Conservation (phyloP, 2,888 invertebrate species). For the Eristalis arbustorum region DNA sequence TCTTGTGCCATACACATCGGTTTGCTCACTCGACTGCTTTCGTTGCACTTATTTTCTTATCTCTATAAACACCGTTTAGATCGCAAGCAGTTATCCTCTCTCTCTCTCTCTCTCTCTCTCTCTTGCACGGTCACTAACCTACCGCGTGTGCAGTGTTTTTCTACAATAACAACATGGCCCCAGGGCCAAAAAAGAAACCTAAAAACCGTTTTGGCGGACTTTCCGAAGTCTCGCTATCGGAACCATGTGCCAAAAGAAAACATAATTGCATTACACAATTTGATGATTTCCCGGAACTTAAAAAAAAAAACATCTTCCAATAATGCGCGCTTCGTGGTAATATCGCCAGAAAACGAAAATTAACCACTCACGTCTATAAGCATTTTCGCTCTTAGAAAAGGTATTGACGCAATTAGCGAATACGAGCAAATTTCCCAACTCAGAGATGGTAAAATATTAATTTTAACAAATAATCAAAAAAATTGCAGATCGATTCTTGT, state of each 20-base stretch:
- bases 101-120: neutral
- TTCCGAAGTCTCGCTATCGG: too few species aligned
- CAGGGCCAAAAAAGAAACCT: neutral
- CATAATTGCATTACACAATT: neutral
- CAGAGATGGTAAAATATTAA: neutral
- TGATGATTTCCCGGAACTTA: neutral
- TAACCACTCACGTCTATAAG: neutral
- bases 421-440: neutral
- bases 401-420: conserved; percentile 4
- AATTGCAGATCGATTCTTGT: neutral
- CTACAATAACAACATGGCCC: neutral
- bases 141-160: neutral
- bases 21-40: neutral
- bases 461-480: neutral
- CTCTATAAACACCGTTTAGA: neutral
- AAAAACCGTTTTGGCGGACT: too few species aligned
- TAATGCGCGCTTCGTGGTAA: neutral
- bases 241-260: neutral
- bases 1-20: too few species aligned
- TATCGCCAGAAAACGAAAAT: neutral
- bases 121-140: neutral
- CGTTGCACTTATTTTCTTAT: neutral
- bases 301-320: neutral
- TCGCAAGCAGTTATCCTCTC: neutral
- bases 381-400: conserved; percentile 4